These are phyloP conservation scores for Gastracanthus pulcherrimus DNA, from an alignment of 2,888 invertebrate genomes.

Conservation along the genomic window DNA sequence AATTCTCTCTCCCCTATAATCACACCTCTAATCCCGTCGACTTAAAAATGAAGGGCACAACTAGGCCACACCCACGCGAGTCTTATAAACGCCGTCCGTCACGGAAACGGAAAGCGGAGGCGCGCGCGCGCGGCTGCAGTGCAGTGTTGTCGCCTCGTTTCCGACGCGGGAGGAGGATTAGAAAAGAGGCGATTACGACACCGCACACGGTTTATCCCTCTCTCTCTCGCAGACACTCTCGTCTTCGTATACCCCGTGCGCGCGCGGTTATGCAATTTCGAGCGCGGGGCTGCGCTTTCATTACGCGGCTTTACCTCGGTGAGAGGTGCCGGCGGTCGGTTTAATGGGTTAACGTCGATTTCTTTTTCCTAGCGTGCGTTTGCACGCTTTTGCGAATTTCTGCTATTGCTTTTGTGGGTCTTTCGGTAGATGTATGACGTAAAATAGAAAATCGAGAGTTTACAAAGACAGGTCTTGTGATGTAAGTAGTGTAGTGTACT, in stretches of 20 bases:
- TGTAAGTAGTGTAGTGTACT: no score
- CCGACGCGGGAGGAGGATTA: conserved; percentile 20
- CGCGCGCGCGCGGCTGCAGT: background rate
- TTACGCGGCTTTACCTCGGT: conserved; percentile 2
- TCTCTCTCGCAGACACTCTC: background rate
- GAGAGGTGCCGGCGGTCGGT: no score
- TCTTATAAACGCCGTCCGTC: background rate
- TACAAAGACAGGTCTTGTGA: no score
- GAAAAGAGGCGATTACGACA: background rate
- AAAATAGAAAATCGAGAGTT: no score
- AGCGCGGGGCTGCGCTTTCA: conserved; percentile 8
- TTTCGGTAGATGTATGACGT: no score
- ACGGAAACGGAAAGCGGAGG: background rate
- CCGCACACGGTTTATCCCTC: background rate
- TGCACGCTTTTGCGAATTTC: no score
- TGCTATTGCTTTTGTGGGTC: no score
- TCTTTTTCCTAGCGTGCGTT: no score
- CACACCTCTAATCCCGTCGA: background rate
- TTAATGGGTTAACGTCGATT: no score
- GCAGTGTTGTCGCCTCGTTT: background rate
- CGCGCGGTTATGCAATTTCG: conserved; percentile 39
- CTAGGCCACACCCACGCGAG: background rate
- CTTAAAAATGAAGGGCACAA: background rate
- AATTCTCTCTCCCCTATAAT: background rate
- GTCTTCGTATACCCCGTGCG: no score